Evolutionary conservation across 1,140 invertebrate genomes (phyloP).

Genomic region (Pogonomyrmex californicus): DNA sequence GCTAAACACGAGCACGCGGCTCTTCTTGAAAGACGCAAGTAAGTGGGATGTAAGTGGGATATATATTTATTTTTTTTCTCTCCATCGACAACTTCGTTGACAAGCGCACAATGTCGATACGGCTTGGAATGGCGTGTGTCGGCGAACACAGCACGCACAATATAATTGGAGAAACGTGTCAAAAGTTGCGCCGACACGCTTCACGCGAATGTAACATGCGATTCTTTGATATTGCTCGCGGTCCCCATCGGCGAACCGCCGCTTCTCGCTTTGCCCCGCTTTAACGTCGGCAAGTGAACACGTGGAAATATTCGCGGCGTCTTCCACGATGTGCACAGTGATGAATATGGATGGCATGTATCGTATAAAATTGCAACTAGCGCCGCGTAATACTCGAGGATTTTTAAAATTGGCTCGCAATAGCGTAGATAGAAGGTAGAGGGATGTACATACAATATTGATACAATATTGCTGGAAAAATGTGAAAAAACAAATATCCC

Average conservation of each 20-base stretch:
- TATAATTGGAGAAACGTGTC: constrained; percentile 58
- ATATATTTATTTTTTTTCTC: constrained; percentile 9
- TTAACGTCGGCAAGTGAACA: constrained; percentile 28
- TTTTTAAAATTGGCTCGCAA: neutral
- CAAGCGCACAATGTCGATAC: constrained; percentile 29
- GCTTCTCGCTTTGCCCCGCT: neutral
- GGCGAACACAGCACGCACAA: constrained; percentile 1
- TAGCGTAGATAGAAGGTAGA: neutral
- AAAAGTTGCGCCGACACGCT: constrained; percentile 48
- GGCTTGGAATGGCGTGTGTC: constrained; percentile 17
- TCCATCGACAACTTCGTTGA: constrained; percentile 37
- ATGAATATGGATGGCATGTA: neutral
- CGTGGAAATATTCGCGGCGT: neutral
- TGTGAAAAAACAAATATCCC: neutral
- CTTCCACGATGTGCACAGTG: neutral
- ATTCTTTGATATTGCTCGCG: constrained; percentile 49
- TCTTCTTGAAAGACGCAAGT: neutral
- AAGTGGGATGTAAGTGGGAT: neutral
- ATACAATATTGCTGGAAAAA: neutral
- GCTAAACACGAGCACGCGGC: neutral
- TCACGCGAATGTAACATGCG: constrained; percentile 42
- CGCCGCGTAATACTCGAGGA: neutral
- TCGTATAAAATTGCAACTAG: neutral
- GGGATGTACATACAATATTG: neutral
- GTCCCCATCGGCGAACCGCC: neutral